Percentiles rank a stretch among this genome's conserved stretches.
Evolutionary conservation across 2,113 vertebrate species (phyloP).

Genomic region (Petromus typicus): DNA sequence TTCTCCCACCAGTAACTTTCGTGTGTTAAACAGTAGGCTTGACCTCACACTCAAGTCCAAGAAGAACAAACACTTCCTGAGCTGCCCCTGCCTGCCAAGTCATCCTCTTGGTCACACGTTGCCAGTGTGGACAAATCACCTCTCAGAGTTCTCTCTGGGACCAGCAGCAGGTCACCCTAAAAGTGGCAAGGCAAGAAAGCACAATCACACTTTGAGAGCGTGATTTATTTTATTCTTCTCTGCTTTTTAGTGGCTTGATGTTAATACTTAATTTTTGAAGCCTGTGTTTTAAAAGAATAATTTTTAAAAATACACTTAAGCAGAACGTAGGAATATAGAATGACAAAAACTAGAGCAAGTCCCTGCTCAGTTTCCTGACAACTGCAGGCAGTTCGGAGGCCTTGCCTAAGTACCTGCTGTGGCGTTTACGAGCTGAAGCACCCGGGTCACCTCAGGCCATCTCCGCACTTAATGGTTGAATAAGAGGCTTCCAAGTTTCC

Average conservation of each 20-base stretch:
- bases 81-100: background rate
- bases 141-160: background rate
- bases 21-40: constrained; percentile 38
- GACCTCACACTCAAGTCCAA: constrained; percentile 14
- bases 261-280: constrained; percentile 26
- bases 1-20: background rate
- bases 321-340: background rate
- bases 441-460: background rate
- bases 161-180: constrained; percentile 8
- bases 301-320: background rate
- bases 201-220: constrained; percentile 8
- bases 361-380: background rate
- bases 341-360: background rate
- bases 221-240: constrained; percentile 51
- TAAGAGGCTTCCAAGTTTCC: background rate
- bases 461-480: background rate
- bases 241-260: background rate
- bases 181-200: background rate
- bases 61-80: constrained; percentile 32
- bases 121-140: background rate
- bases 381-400: background rate
- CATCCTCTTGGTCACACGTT: background rate
- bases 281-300: background rate
- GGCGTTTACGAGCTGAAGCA: background rate
- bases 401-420: background rate